Conservation (phyloP, 2,888 invertebrate genomes). For the Pachliopta kotzebuea region DNA sequence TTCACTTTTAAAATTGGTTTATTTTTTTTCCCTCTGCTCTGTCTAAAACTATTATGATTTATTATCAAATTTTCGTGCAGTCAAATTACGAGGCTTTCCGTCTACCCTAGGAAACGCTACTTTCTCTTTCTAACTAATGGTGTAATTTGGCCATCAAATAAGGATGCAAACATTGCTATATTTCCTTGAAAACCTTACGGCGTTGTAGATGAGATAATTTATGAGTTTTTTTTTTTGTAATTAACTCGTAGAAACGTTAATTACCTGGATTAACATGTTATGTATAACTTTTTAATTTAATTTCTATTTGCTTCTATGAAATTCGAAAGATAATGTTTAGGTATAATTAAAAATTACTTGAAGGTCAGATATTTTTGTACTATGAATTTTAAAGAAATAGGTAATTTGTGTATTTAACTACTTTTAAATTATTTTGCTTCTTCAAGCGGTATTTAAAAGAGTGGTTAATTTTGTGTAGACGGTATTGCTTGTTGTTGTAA, state of each 20-base stretch:
- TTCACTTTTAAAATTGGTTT: constrained; percentile 81
- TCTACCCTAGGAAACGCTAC: constrained; percentile 47
- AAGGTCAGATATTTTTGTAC: background rate
- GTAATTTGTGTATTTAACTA: too few relatives aligned
- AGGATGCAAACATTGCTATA: constrained; percentile 58
- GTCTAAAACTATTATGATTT: constrained; percentile 80
- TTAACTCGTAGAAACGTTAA: constrained; percentile 65
- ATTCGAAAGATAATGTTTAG: background rate
- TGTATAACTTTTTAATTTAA: constrained; percentile 28
- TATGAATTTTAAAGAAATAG: background rate
- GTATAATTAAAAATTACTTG: background rate
- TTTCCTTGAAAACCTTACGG: constrained; percentile 65
- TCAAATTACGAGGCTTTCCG: constrained; percentile 75
- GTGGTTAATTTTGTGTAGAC: constrained; percentile 9
- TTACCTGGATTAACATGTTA: constrained; percentile 73
- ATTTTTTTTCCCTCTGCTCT: constrained; percentile 70
- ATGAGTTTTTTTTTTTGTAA: constrained; percentile 61
- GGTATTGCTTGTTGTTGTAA: constrained; percentile 19
- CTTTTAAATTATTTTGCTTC: too few relatives aligned
- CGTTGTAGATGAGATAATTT: constrained; percentile 69
- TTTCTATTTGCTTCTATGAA: background rate
- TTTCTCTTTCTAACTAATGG: constrained; percentile 57
- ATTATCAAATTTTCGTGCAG: constrained; percentile 79
- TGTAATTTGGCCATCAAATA: constrained; percentile 46
- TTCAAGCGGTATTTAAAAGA: background rate